phyloP scores from a whole-genome alignment of 2,113 vertebrate genomes.

The Helogale parvula region DNA sequence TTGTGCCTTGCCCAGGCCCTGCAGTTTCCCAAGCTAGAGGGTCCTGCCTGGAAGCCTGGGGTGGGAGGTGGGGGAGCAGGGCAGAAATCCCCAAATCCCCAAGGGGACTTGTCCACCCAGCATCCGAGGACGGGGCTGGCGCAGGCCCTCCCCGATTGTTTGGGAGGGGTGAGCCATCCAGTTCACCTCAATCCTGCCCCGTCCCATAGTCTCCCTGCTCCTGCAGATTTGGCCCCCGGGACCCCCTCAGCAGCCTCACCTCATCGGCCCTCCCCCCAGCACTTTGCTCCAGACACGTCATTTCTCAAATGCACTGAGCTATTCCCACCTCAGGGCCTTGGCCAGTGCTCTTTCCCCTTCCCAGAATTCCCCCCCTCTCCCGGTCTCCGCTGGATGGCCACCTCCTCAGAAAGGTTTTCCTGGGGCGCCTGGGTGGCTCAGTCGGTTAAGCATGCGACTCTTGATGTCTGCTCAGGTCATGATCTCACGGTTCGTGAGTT shows the following conservation, averaged over 20 bases:
- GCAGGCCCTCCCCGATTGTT: fast-evolving
- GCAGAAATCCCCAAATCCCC: background rate
- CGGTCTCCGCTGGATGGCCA: background rate
- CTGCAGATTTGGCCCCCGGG: background rate
- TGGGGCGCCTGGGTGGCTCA: no score
- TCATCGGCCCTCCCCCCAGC: background rate
- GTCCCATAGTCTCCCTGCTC: background rate
- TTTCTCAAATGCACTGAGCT: background rate
- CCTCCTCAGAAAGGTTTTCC: background rate
- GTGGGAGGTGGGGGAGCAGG: no score
- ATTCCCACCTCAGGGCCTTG: background rate
- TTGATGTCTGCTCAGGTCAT: no score
- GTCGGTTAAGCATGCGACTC: no score
- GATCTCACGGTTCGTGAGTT: no score
- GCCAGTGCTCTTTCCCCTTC: background rate
- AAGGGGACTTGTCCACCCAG: background rate
- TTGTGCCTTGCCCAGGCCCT: background rate
- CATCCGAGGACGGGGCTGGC: background rate
- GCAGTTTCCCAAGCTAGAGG: background rate
- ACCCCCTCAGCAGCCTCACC: background rate
- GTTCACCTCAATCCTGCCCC: background rate
- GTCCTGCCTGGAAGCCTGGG: background rate
- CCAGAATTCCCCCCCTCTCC: fast-evolving
- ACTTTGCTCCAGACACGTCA: background rate
- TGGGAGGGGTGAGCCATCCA: fast-evolving